Evolutionary conservation across 2,113 vertebrate species (phyloP), one percentile per base, ranked within the genome.

Genomic region (Tapirus terrestris): DNA sequence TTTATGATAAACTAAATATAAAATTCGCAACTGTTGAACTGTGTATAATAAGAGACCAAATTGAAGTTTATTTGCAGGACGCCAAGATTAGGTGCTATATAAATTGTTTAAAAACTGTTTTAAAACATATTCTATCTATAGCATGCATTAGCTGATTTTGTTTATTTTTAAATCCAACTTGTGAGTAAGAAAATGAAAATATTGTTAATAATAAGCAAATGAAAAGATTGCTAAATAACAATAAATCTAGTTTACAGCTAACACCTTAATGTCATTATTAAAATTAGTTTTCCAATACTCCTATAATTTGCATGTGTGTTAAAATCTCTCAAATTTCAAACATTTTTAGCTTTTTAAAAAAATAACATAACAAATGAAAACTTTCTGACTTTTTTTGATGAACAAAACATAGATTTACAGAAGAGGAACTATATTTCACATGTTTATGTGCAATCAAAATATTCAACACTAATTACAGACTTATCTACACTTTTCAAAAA

Each of bases 151-250:
- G 3, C 21, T 91, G 8, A 48, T 60, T 77, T 85, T 73, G 81
- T 67, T 45, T 72, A 27, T 86, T 72, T n/a, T 56, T 97, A 79
- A 89, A 94, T 58, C 33, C 91, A 75, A 76, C 20, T 97, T 45
- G 95, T 97, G 51, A 97, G 17, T 29, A 25, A 76, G 21, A 92
- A 98, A 98, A 97, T 76, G 60, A 92, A 97, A 97, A 83, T 68
- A 80, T 53, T 86, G 27, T 45, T 39, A 63, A 79, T 80, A 88
- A 61, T 56, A 76, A 89, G 39, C 20, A 89, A 67, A 76, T 20
- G 48, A 81, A 91, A 92, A 97, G 77, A 85, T 51, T 75, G 29
- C 39, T 68, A 93, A 97, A 95, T 82, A 97, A 84, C 29, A 88
- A n/a, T 36, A 95, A 84, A 81, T 29, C 39, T 89, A 27, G 11